These are phyloP conservation scores for Epizoanthus scotinus DNA, from an alignment of 92 coral and sea anemone genomes.

Conservation along the genomic window DNA sequence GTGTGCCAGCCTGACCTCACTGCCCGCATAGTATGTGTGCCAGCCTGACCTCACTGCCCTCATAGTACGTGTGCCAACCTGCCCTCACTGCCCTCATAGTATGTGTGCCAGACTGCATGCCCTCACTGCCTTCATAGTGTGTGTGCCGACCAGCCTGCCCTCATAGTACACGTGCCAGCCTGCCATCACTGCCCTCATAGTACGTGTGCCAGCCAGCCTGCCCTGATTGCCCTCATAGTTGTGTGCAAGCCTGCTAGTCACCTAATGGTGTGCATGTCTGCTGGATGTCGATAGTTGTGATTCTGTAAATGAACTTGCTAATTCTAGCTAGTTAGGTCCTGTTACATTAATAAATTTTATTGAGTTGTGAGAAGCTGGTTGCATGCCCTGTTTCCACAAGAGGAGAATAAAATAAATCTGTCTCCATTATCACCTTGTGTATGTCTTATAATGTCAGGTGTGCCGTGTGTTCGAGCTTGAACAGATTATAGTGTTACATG, in stretches of 20 bases:
- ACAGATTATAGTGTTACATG: too few species aligned
- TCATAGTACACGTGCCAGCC: neutral
- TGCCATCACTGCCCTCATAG: neutral
- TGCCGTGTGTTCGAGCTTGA: too few species aligned
- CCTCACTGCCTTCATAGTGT: too few species aligned
- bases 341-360: constrained; percentile 23
- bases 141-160: neutral
- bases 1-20: neutral
- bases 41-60: too few species aligned
- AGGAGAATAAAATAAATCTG: neutral
- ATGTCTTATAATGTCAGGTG: neutral
- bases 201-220: neutral
- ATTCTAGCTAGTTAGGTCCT: constrained; percentile 17
- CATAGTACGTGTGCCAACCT: neutral
- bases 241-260: neutral
- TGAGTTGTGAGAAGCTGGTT: neutral
- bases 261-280: neutral
- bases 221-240: neutral
- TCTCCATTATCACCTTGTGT: neutral
- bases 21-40: too few species aligned
- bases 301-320: constrained; percentile 16
- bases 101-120: neutral
- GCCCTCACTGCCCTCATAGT: neutral
- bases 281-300: neutral
- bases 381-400: constrained; percentile 4